Evolutionary conservation across 2,113 vertebrate genomes (phyloP).

Genomic region (Passer domesticus): DNA sequence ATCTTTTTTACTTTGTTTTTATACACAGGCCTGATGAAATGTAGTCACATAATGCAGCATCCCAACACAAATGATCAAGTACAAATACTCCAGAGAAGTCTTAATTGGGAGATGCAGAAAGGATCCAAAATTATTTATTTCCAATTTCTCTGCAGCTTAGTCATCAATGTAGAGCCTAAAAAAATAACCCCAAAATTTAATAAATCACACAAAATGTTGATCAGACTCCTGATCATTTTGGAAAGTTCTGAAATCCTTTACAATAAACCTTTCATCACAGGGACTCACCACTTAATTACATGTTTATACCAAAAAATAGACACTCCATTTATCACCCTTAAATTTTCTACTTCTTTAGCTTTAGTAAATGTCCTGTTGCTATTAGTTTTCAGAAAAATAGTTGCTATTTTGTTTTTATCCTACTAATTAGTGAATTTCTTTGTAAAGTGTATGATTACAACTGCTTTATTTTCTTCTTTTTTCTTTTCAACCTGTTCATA

Average conservation of each 20-base stretch:
- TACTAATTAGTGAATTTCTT: not conserved
- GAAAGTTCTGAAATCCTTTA: not conserved
- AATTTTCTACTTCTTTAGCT: not conserved
- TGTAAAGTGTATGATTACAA: not conserved
- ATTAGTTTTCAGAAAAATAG: not conserved
- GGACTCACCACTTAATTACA: not conserved
- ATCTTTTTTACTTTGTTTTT: not conserved
- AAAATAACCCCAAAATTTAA: not conserved
- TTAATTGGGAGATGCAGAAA: not conserved
- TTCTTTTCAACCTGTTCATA: not conserved
- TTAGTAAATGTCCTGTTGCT: not conserved
- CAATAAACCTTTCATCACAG: not conserved
- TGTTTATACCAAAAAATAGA: rapidly evolving
- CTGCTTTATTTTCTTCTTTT: not conserved
- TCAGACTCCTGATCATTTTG: not conserved
- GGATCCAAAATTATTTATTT: not conserved
- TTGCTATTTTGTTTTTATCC: not conserved
- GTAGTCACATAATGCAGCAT: not conserved
- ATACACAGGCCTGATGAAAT: not conserved
- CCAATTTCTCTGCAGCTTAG: not conserved
- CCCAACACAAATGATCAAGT: not conserved
- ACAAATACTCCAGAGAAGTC: not conserved
- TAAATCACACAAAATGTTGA: not conserved
- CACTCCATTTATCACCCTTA: not conserved
- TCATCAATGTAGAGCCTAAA: not conserved